Percentiles rank a stretch among this genome's conserved stretches.
phyloP scores from a whole-genome alignment of 2,113 vertebrate species.

The Rhinopomastus cyanomelas region DNA sequence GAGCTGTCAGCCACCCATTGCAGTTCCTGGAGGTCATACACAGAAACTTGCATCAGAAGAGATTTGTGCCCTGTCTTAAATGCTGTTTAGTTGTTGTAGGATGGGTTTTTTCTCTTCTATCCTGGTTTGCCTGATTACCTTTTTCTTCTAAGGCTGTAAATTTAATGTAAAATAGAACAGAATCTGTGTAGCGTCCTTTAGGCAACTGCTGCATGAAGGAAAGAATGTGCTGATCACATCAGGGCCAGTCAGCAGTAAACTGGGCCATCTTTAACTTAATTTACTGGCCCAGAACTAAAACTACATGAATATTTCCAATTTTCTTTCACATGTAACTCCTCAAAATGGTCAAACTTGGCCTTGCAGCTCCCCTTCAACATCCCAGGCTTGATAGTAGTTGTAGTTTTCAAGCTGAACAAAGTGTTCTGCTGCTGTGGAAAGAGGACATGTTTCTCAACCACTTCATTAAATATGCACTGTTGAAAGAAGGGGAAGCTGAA shows the following conservation, averaged over 20 bases:
- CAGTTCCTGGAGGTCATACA: background rate
- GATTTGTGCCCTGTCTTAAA: background rate
- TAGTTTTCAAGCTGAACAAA: background rate
- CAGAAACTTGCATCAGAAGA: background rate
- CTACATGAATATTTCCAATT: background rate
- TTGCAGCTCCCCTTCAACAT: constrained; percentile 22
- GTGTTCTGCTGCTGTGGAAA: constrained; percentile 21
- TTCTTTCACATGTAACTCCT: background rate
- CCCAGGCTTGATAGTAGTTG: background rate
- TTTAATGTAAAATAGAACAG: background rate
- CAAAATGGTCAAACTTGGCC: background rate
- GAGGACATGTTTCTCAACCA: constrained; percentile 37
- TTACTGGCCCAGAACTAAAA: background rate
- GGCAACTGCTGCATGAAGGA: background rate
- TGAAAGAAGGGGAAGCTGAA: constrained; percentile 29
- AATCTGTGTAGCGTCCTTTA: background rate
- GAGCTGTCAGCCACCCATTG: background rate
- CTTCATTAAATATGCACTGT: constrained; percentile 24
- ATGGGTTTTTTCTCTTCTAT: background rate
- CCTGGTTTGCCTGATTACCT: background rate
- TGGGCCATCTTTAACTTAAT: background rate
- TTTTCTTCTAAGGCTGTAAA: background rate
- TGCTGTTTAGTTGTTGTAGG: background rate
- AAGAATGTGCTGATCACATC: background rate
- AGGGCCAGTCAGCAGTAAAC: background rate